phyloP scores from a whole-genome alignment of 1,140 invertebrate species.

The Cydia pomonella region DNA sequence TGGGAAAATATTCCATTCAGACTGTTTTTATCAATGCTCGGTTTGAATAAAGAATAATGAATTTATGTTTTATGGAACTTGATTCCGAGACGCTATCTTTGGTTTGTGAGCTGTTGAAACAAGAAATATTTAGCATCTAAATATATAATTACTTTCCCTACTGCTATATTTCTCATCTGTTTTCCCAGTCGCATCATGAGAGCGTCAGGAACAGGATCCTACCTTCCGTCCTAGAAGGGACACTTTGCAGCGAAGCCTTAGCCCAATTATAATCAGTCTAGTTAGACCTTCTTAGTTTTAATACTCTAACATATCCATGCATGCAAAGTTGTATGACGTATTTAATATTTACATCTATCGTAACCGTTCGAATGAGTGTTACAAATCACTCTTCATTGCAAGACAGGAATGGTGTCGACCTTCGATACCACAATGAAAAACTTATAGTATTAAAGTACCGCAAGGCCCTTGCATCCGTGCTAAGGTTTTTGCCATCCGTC shows the following conservation, averaged over 20 bases:
- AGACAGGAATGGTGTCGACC: constrained; percentile 12
- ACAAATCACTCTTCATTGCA: neutral
- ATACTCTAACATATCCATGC: too few species aligned
- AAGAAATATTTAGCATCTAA: too few species aligned
- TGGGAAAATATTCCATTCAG: constrained; percentile 20
- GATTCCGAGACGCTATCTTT: constrained; percentile 4
- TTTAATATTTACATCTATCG: neutral
- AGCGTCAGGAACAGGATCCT: too few species aligned
- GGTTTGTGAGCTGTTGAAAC: neutral
- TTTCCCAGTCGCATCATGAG: too few species aligned
- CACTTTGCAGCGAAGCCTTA: too few species aligned
- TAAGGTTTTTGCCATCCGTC: constrained; percentile 26
- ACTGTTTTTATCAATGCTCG: constrained; percentile 23
- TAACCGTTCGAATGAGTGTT: neutral
- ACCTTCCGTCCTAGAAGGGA: too few species aligned
- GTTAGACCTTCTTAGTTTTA: too few species aligned
- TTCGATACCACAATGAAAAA: constrained; percentile 9
- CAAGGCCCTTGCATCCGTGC: constrained; percentile 27
- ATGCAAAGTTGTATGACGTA: too few species aligned
- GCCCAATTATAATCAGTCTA: too few species aligned
- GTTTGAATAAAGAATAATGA: neutral
- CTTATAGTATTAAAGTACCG: constrained; percentile 4
- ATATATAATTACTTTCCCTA: too few species aligned
- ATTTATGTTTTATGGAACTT: constrained; percentile 9
- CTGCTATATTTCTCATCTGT: too few species aligned